Percentiles rank a stretch among this genome's conserved stretches.
These are phyloP conservation scores for Lepidothrix coronata DNA, from an alignment of 2,113 vertebrate genomes.

Conservation along the genomic window DNA sequence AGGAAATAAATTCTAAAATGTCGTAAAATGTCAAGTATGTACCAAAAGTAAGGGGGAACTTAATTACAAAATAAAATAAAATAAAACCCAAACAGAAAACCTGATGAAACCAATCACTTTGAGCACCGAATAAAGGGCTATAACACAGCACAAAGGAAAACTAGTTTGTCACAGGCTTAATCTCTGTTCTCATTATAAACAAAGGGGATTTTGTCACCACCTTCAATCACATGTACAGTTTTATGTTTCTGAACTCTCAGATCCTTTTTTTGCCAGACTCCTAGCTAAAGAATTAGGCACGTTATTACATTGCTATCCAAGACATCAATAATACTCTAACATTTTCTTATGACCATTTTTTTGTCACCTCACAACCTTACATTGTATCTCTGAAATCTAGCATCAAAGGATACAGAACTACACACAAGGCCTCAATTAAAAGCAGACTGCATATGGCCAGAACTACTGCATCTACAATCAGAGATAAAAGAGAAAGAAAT, in stretches of 20 bases:
- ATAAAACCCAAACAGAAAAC: neutral
- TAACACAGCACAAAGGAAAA: neutral
- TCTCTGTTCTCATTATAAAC: neutral
- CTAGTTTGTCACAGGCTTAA: neutral
- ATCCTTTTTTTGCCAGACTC: neutral
- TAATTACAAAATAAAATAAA: neutral
- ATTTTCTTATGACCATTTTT: neutral
- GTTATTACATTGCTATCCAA: neutral
- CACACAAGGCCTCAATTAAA: slow-evolving; percentile 47
- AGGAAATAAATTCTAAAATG: neutral
- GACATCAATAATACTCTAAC: neutral
- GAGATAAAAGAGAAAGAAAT: slow-evolving; percentile 46
- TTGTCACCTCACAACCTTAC: neutral
- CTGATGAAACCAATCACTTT: neutral
- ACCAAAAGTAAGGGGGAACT: neutral
- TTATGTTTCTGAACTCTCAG: neutral
- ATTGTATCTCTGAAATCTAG: slow-evolving; percentile 31
- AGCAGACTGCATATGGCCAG: neutral
- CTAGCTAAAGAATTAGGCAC: neutral
- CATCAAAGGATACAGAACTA: slow-evolving; percentile 36
- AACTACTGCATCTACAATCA: slow-evolving; percentile 21
- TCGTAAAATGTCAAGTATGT: neutral
- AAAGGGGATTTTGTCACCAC: neutral
- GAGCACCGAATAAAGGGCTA: neutral
- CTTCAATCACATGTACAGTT: neutral